Base-by-base conservation (phyloP, 2,113 vertebrate genomes). In the Chelonoidis abingdonii region DNA sequence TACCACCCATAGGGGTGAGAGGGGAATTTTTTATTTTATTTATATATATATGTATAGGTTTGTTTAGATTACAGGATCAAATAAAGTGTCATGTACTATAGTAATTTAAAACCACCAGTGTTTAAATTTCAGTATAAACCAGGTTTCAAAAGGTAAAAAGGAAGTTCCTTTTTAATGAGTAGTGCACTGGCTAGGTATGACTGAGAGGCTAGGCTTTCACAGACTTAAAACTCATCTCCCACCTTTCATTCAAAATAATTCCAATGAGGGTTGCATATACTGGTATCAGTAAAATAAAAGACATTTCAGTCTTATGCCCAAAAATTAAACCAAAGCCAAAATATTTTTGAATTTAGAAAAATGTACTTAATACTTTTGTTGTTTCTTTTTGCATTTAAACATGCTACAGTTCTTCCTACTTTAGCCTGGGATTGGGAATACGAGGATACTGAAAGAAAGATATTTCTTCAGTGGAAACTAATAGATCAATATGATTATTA, bases 391-490 rank as follows among this genome's bases (percentile, higher is more conserved):
- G 1, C 6, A n/a, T 56, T 1, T 53, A 75, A 79, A 85, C 19
- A 1, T 47, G 0, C 2, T 11, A 0, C 2, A n/a, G 0, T 1
- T 90, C 44, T 83, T 50, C n/a, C 29, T 65, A 16, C 1, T 69
- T 83, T 87, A 4, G n/a, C 35, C n/a, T 38, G 19, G 19, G 19
- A 72, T 72, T 69, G n/a, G 4, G 12, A 52, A 4, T 5, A 1
- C 52, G 62, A 56, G 49, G 3, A n/a, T 81, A 31, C 17, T 35
- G n/a, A 22, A 24, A 82, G 52, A 54, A 56, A 75, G 19, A 82
- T 35, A 2, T 2, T 5, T 6, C 1, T 29, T 2, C 1, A 81
- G 13, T 2, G 27, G 8, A 90, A 11, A 25, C 2, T 59, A 21
- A 6, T 59, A 41, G 1, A 78, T 69, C 86, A 78, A 2, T 87